phyloP scores from a whole-genome alignment of 64 coral and sea anemone genomes.

The Actinia tenebrosa region DNA sequence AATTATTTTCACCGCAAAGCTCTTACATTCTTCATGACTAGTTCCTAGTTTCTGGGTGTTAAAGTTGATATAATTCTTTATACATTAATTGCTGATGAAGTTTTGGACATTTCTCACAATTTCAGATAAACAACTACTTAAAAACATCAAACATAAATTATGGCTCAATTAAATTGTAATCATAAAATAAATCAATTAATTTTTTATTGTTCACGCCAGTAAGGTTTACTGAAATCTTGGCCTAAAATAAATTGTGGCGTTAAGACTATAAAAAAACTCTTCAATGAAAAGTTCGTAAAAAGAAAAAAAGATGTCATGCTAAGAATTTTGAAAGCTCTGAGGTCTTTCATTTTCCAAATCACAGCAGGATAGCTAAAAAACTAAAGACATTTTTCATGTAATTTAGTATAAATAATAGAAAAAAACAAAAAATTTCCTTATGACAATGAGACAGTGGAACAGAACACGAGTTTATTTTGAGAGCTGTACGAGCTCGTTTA shows the following conservation, averaged over 20 bases:
- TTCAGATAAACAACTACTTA: background rate
- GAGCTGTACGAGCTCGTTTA: background rate
- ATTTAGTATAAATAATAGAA: background rate
- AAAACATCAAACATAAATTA: background rate
- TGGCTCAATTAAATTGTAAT: background rate
- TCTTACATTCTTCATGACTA: too few relatives aligned
- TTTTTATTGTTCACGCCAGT: background rate
- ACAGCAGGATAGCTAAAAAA: background rate
- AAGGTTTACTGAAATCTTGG: background rate
- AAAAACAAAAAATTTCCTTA: background rate
- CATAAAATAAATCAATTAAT: background rate
- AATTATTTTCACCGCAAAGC: too few relatives aligned
- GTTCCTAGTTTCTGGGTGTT: too few relatives aligned
- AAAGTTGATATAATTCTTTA: too few relatives aligned
- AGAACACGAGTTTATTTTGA: background rate
- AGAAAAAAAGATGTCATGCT: background rate
- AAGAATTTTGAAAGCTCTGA: background rate
- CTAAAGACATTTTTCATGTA: background rate
- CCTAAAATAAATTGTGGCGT: background rate
- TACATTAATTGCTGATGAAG: background rate
- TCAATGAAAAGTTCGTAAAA: background rate
- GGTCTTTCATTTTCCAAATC: background rate
- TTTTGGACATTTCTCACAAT: background rate
- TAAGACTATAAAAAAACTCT: background rate
- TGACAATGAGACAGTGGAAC: too few relatives aligned